These are phyloP conservation scores for Nematostella vectensis DNA, from an alignment of 92 coral and sea anemone genomes.

Conservation along the genomic window DNA sequence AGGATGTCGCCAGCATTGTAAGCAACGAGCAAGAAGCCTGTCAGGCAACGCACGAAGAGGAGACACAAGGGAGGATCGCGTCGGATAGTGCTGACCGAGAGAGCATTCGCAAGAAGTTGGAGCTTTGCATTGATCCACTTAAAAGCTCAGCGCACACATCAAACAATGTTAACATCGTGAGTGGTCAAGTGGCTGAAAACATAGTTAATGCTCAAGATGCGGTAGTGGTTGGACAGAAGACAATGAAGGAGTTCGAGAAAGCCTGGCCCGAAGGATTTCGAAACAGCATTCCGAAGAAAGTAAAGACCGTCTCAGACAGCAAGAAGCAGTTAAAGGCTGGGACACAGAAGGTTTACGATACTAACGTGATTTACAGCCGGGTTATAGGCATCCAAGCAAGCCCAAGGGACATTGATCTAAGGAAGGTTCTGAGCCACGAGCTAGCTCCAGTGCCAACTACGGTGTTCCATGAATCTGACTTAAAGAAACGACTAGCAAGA, in stretches of 20 bases:
- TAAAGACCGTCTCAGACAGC: slow-evolving; percentile 35
- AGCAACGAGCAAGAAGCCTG: slow-evolving; percentile 20
- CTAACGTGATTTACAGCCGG: slow-evolving; percentile 13
- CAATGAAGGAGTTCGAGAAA: slow-evolving; percentile 34
- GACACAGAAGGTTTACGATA: slow-evolving; percentile 15
- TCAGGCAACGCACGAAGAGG: slow-evolving; percentile 45
- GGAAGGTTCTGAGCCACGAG: slow-evolving; percentile 16
- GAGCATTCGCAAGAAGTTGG: slow-evolving; percentile 28
- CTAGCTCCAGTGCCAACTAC: slow-evolving; percentile 47
- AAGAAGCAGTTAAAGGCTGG: slow-evolving; percentile 19
- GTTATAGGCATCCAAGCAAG: slow-evolving; percentile 26
- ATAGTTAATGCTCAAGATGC: slow-evolving; percentile 40
- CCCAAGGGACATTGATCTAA: slow-evolving; percentile 13
- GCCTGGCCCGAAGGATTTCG: slow-evolving; percentile 40
- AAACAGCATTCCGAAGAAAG: slow-evolving; percentile 29
- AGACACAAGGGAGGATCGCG: slow-evolving; percentile 14
- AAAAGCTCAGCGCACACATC: slow-evolving; percentile 34
- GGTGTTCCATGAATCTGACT: slow-evolving; percentile 36
- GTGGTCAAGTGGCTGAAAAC: slow-evolving; percentile 40
- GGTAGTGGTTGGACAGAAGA: slow-evolving; percentile 23
- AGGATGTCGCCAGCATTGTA: slow-evolving; percentile 18
- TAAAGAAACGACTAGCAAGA: slow-evolving; percentile 45
- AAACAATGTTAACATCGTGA: slow-evolving; percentile 38
- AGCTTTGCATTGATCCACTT: slow-evolving; percentile 40
- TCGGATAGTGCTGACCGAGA: slow-evolving; percentile 41